Evolutionary conservation across 2,113 vertebrate species (phyloP).

Genomic region (Bos taurus): DNA sequence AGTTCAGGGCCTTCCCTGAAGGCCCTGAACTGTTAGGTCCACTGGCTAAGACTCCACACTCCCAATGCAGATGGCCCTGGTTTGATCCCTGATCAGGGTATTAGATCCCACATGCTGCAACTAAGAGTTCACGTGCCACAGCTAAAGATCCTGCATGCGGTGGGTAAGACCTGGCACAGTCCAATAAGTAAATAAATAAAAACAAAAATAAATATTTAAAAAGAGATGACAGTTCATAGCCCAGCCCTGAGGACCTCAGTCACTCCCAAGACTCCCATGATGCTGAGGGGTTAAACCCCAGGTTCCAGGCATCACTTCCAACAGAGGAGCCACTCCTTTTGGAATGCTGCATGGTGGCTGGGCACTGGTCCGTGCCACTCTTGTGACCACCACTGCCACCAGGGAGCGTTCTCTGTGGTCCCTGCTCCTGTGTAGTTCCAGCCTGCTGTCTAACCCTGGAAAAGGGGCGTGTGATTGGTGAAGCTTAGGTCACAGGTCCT

Average conservation of each 20-base stretch:
- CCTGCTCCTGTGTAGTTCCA: not conserved
- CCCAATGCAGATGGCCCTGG: not conserved
- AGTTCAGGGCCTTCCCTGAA: not conserved
- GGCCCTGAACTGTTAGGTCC: not conserved
- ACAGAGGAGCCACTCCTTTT: not conserved
- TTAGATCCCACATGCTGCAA: not conserved
- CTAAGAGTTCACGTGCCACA: not conserved
- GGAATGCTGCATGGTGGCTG: not conserved
- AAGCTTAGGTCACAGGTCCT: not conserved
- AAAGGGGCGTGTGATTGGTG: not conserved
- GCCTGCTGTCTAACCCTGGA: not conserved
- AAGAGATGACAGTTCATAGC: not conserved
- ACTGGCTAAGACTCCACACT: not conserved
- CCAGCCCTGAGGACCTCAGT: not conserved
- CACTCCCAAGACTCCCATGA: not conserved
- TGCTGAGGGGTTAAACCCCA: not conserved
- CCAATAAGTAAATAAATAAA: not conserved
- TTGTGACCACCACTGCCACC: not conserved
- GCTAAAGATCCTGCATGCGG: not conserved
- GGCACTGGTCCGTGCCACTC: not conserved
- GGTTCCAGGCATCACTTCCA: not conserved
- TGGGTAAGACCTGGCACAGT: not conserved
- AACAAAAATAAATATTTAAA: not conserved
- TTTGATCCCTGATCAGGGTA: not conserved
- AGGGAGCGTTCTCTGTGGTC: not conserved